Conservation (phyloP, 30 jellyfish, hydroid and myxozoan species). For the Turritopsis dohrnii region DNA sequence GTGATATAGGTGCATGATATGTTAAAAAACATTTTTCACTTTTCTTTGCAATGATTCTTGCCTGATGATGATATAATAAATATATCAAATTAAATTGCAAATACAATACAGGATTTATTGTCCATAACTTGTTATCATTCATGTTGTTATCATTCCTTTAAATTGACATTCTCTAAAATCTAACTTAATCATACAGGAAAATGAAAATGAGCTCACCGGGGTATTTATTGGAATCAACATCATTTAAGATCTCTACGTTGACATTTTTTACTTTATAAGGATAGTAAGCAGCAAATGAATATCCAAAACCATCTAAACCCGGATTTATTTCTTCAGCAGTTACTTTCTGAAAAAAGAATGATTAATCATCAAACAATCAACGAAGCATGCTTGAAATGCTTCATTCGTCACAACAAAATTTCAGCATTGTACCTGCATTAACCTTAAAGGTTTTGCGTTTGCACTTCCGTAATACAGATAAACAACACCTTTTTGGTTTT, state of each 20-base stretch:
- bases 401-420: background rate
- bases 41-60: too few relatives aligned
- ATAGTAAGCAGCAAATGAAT: conserved; percentile 44
- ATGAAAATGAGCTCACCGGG: conserved; percentile 43
- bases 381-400: too few relatives aligned
- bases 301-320: conserved; percentile 49
- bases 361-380: too few relatives aligned
- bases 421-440: conserved; percentile 6
- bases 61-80: too few relatives aligned
- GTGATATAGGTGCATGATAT: too few relatives aligned
- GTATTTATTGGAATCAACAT: conserved; percentile 64
- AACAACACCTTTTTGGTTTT: conserved; percentile 55
- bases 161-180: too few relatives aligned
- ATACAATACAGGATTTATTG: too few relatives aligned
- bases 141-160: too few relatives aligned
- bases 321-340: background rate
- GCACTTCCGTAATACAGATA: conserved; percentile 51
- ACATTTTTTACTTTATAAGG: background rate
- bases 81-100: too few relatives aligned
- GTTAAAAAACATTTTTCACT: too few relatives aligned
- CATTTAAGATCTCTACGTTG: conserved; percentile 1
- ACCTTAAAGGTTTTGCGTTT: conserved; percentile 25
- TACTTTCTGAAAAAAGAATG: background rate
- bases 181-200: background rate
- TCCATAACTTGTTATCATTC: too few relatives aligned